phyloP scores from a whole-genome alignment of 2,888 invertebrate species.

The Leptopterna dolabrata region DNA sequence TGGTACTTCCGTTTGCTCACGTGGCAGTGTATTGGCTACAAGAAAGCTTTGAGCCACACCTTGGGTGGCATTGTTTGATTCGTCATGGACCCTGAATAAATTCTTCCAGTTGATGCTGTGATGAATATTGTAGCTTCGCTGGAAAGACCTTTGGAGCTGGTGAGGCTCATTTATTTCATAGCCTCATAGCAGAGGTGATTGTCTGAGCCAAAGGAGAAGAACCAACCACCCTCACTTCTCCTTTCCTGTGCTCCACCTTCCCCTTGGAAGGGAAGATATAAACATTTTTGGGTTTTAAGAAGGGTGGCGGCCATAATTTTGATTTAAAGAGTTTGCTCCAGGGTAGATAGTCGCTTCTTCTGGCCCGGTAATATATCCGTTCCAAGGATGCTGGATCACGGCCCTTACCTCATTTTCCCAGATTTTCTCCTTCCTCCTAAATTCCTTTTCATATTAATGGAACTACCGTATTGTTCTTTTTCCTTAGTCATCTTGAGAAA shows the following conservation, averaged over 20 bases:
- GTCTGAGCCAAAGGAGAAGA: neutral
- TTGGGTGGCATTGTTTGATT: too few relatives aligned
- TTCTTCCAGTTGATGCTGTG: too few relatives aligned
- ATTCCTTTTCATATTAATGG: neutral
- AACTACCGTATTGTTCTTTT: neutral
- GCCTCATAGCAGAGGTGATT: neutral
- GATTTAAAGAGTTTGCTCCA: slow-evolving; percentile 40
- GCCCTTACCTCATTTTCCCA: neutral
- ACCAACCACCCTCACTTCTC: neutral
- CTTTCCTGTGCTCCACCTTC: neutral
- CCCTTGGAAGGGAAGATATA: neutral
- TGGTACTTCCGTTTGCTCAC: too few relatives aligned
- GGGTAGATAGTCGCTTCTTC: slow-evolving; percentile 19
- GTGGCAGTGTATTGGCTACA: too few relatives aligned
- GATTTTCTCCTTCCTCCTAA: neutral
- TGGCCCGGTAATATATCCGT: slow-evolving; percentile 34
- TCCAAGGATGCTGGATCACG: slow-evolving; percentile 34
- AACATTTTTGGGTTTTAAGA: neutral
- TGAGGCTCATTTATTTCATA: neutral
- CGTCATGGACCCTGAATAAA: too few relatives aligned
- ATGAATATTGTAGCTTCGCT: too few relatives aligned
- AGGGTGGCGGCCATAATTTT: slow-evolving; percentile 35
- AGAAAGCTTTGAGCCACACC: too few relatives aligned
- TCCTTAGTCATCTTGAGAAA: neutral
- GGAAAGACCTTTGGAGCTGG: too few relatives aligned